phyloP scores from a whole-genome alignment of 2,888 invertebrate species.

The Microplitis manilae region DNA sequence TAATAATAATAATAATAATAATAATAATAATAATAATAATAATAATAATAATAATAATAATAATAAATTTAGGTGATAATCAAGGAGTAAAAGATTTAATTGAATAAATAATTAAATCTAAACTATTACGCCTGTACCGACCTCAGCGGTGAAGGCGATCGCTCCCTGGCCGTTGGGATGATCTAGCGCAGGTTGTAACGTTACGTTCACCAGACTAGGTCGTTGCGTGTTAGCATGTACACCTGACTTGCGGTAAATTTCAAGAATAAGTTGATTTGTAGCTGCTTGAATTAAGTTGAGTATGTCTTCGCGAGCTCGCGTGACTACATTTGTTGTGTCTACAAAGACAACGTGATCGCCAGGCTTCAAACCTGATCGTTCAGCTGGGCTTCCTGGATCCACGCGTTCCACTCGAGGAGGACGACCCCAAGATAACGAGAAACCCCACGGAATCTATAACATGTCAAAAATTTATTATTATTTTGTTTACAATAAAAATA shows the following conservation, averaged over 20 bases:
- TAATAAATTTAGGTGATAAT: conserved; percentile 49
- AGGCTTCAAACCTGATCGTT: conserved; percentile 85
- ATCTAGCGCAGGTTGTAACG: conserved; percentile 56
- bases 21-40: conserved; percentile 45
- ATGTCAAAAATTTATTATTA: conserved; percentile 19
- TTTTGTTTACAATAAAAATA: conserved; percentile 9
- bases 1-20: conserved; percentile 2
- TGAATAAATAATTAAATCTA: conserved; percentile 67
- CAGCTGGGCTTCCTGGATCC: conserved; percentile 86
- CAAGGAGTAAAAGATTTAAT: conserved; percentile 46
- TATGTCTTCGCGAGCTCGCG: conserved; percentile 81
- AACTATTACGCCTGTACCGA: conserved; percentile 90
- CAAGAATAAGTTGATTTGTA: conserved; percentile 66
- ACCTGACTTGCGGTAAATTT: conserved; percentile 67
- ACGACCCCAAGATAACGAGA: conserved; percentile 91
- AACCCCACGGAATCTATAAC: conserved; percentile 75
- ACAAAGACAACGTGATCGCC: conserved; percentile 93
- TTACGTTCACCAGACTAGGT: conserved; percentile 63
- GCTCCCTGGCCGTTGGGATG: conserved; percentile 60
- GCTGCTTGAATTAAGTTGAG: conserved; percentile 77
- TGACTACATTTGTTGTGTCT: conserved; percentile 89
- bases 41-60: conserved; percentile 44
- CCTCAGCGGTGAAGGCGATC: conserved; percentile 92
- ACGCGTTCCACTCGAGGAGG: conserved; percentile 90
- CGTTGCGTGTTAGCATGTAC: conserved; percentile 57